Percentiles rank a stretch among this genome's conserved stretches.
These are phyloP conservation scores for Philopotamus ludificatus DNA, from an alignment of 1,140 invertebrate species.

Conservation along the genomic window DNA sequence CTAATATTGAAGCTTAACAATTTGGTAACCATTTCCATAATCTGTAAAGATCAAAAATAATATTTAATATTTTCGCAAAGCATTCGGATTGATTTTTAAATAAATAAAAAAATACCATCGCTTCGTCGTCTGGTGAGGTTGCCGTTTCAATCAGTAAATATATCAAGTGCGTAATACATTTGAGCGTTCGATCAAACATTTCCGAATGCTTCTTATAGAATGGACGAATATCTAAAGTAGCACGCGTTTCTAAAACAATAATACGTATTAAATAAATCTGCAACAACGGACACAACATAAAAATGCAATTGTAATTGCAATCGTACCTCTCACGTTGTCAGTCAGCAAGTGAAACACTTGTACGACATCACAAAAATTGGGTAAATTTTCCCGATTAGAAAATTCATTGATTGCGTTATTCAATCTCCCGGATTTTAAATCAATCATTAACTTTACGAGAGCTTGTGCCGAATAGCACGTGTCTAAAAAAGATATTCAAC, in stretches of 20 bases:
- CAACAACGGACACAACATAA: too few relatives aligned
- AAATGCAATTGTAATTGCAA: too few relatives aligned
- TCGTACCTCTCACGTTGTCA: constrained; percentile 54
- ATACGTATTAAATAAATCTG: too few relatives aligned
- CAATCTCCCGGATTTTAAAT: constrained; percentile 67
- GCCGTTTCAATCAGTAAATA: constrained; percentile 70
- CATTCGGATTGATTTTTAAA: not conserved
- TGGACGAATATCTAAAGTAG: constrained; percentile 66
- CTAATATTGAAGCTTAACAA: constrained; percentile 62
- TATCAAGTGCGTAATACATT: constrained; percentile 78
- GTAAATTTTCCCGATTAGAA: constrained; percentile 55
- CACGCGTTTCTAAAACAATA: constrained; percentile 57
- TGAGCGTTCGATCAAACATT: constrained; percentile 77
- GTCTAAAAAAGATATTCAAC: constrained; percentile 52
- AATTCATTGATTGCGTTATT: constrained; percentile 50
- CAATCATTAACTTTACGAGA: constrained; percentile 73
- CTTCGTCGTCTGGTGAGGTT: constrained; percentile 51
- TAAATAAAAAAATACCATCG: constrained; percentile 37
- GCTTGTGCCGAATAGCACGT: constrained; percentile 78
- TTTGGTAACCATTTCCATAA: constrained; percentile 51
- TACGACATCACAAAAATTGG: constrained; percentile 71
- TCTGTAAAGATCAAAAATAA: constrained; percentile 38
- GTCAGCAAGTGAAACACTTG: constrained; percentile 68
- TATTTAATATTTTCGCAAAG: constrained; percentile 11
- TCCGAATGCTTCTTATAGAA: constrained; percentile 77